These are phyloP conservation scores for Meteorus cinctellus DNA, from an alignment of 2,888 invertebrate genomes.

Conservation along the genomic window DNA sequence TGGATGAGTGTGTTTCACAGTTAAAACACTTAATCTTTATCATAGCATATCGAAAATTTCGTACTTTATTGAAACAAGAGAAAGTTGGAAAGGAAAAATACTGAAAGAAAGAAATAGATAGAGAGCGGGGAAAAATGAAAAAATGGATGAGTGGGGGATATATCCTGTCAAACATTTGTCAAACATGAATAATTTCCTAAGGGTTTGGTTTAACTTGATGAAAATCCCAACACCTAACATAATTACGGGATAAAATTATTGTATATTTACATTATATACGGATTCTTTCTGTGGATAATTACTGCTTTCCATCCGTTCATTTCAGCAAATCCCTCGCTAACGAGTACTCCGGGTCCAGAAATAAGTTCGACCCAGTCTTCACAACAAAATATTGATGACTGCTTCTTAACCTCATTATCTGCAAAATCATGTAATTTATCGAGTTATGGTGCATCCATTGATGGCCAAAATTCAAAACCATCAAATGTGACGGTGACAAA, in stretches of 20 bases:
- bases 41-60: background rate
- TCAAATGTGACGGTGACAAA: background rate
- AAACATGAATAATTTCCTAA: conserved; percentile 55
- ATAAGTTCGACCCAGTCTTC: background rate
- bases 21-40: background rate
- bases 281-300: background rate
- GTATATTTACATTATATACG: background rate
- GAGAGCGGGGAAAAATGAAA: background rate
- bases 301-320: background rate
- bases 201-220: conserved; percentile 40
- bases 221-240: background rate
- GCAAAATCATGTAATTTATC: background rate
- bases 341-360: background rate
- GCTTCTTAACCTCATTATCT: background rate
- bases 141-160: conserved; percentile 19
- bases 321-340: background rate
- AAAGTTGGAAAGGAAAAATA: background rate
- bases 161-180: conserved; percentile 70
- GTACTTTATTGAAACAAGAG: background rate
- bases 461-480: background rate
- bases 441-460: background rate
- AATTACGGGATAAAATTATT: background rate
- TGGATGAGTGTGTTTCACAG: background rate
- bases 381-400: background rate
- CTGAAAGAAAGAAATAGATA: background rate